Conservation (phyloP, 2,797 vertebrate genomes). For the Lepilemur septentrionalis region DNA sequence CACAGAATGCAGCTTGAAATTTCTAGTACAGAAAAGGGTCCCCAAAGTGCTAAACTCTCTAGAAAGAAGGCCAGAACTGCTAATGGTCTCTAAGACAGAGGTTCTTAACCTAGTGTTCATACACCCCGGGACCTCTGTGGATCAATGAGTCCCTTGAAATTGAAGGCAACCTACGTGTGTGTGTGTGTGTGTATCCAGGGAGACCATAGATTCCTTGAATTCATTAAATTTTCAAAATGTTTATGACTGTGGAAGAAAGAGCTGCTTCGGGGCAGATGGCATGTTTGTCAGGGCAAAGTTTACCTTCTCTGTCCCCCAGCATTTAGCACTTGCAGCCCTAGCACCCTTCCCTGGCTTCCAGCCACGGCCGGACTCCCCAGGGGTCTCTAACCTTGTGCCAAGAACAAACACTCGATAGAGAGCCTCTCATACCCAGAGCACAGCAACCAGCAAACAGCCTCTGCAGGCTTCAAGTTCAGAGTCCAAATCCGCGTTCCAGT, state of each 20-base stretch:
- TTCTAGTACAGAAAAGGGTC: not conserved
- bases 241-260: not conserved
- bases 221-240: not conserved
- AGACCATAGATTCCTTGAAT: not conserved
- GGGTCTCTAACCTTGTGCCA: not conserved
- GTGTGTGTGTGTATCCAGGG: not conserved
- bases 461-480: not conserved
- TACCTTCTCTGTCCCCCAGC: not conserved
- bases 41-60: not conserved
- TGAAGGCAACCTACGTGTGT: not conserved
- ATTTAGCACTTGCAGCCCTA: not conserved
- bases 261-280: not conserved
- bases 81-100: conserved; percentile 39
- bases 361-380: not conserved
- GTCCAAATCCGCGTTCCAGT: not conserved
- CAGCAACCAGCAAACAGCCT: not conserved
- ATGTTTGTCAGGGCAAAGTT: not conserved
- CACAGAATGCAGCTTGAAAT: not conserved
- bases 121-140: not conserved
- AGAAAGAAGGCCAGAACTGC: conserved; percentile 20
- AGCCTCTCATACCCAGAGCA: not conserved
- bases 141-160: conserved; percentile 33
- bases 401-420: not conserved
- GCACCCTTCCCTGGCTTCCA: not conserved
- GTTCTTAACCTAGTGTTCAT: conserved; percentile 39